These are phyloP conservation scores for Ammodytes dubius DNA, from an alignment of 2,113 vertebrate genomes.

Conservation along the genomic window DNA sequence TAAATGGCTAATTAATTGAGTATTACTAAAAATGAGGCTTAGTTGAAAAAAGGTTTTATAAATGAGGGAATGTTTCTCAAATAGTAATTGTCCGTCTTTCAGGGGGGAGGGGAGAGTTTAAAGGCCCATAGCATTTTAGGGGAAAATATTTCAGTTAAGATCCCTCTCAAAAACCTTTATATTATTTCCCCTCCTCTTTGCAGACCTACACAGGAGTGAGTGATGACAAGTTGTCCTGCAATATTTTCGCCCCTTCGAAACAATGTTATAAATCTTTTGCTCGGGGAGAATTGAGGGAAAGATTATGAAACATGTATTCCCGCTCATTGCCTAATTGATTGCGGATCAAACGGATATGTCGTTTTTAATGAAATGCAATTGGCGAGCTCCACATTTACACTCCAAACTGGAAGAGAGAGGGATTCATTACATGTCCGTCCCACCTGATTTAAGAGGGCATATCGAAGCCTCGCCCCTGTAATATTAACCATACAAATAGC, in stretches of 20 bases:
- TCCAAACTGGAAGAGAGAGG: conserved; percentile 50
- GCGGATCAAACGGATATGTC: conserved; percentile 58
- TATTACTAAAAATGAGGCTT: conserved; percentile 77
- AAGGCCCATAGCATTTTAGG: neutral
- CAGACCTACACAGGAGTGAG: conserved; percentile 28
- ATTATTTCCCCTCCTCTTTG: neutral
- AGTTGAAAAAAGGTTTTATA: conserved; percentile 68
- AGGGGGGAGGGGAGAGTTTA: neutral
- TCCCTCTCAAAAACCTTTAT: neutral
- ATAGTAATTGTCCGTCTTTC: conserved; percentile 28
- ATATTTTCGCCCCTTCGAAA: conserved; percentile 23
- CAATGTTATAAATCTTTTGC: conserved; percentile 64
- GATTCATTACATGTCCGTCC: conserved; percentile 75
- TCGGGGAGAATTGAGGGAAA: conserved; percentile 55
- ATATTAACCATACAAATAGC: conserved; percentile 82
- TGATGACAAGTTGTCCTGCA: conserved; percentile 28
- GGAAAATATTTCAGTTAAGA: neutral
- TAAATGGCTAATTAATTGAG: conserved; percentile 79
- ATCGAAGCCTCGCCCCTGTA: conserved; percentile 67
- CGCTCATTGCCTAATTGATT: conserved; percentile 78
- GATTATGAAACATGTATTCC: conserved; percentile 73
- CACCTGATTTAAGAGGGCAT: conserved; percentile 76
- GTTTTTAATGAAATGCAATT: conserved; percentile 79
- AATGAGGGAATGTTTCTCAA: conserved; percentile 31
- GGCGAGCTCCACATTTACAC: conserved; percentile 59